These are phyloP conservation scores for Tridacna gigas DNA, from an alignment of 2,888 invertebrate genomes.

Conservation along the genomic window DNA sequence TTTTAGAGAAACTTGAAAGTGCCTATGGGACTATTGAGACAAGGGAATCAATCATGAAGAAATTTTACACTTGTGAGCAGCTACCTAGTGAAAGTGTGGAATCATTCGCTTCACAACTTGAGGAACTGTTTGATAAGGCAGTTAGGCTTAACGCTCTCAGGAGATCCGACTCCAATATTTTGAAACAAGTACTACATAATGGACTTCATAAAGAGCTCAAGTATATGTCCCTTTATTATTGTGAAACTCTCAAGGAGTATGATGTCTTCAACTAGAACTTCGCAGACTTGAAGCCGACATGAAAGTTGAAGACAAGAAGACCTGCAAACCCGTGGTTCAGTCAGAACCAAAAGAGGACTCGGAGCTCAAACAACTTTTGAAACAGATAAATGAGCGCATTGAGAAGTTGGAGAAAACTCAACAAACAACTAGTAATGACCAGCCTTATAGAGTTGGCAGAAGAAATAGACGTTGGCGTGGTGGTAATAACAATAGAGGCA, in stretches of 20 bases:
- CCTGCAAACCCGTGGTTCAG: too few species aligned
- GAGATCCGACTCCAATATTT: too few species aligned
- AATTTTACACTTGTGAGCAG: constrained; percentile 30
- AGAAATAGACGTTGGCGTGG: neutral
- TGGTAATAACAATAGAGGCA: neutral
- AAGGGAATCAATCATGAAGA: neutral
- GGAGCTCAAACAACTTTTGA: constrained; percentile 15
- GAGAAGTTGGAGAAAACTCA: constrained; percentile 16
- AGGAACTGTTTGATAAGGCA: constrained; percentile 29
- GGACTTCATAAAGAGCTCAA: constrained; percentile 31
- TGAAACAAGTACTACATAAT: too few species aligned
- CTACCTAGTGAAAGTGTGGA: constrained; percentile 7
- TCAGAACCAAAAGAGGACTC: neutral
- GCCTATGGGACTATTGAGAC: constrained; percentile 20
- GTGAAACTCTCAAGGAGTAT: constrained; percentile 30
- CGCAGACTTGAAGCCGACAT: neutral
- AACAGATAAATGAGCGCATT: constrained; percentile 18
- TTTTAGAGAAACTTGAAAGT: constrained; percentile 20
- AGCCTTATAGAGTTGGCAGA: neutral
- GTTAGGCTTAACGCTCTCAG: constrained; percentile 26
- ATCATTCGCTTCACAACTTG: constrained; percentile 8
- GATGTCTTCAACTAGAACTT: constrained; percentile 51
- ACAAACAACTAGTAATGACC: too few species aligned
- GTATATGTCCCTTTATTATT: constrained; percentile 28
- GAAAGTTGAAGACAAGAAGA: neutral